Conservation (phyloP, 23 tunicate genomes). For the Styela clava region DNA sequence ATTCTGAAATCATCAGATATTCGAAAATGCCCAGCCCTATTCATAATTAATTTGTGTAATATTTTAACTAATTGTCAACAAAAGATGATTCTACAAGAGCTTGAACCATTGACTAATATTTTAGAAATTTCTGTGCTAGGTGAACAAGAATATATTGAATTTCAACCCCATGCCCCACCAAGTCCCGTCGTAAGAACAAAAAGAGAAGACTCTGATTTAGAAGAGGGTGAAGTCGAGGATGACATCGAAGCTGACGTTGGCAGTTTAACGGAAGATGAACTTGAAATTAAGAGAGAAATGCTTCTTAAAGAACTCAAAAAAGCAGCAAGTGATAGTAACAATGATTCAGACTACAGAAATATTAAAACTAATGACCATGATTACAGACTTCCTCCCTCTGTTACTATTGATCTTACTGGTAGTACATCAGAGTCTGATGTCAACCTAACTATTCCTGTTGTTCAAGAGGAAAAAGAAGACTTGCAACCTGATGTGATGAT, state of each 20-base stretch:
- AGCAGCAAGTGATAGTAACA: constrained; percentile 7
- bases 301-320: constrained; percentile 37
- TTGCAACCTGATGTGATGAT: background rate
- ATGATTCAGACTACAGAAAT: constrained; percentile 30
- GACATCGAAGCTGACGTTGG: constrained; percentile 24
- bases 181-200: background rate
- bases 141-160: background rate
- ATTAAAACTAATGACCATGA: background rate
- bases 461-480: background rate
- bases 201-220: background rate
- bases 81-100: too few species aligned
- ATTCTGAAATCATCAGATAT: too few species aligned
- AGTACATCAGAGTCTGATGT: background rate
- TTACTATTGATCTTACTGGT: background rate
- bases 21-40: too few species aligned
- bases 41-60: too few species aligned
- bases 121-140: too few species aligned
- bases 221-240: constrained; percentile 10
- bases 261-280: constrained; percentile 54
- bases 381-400: background rate
- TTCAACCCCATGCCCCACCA: background rate
- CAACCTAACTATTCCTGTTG: background rate
- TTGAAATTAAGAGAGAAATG: constrained; percentile 36
- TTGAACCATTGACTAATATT: too few species aligned
- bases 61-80: too few species aligned